Evolutionary conservation across 2,113 vertebrate species (phyloP), one percentile per base, ranked within the genome.

Genomic region (Anthoscopus minutus): DNA sequence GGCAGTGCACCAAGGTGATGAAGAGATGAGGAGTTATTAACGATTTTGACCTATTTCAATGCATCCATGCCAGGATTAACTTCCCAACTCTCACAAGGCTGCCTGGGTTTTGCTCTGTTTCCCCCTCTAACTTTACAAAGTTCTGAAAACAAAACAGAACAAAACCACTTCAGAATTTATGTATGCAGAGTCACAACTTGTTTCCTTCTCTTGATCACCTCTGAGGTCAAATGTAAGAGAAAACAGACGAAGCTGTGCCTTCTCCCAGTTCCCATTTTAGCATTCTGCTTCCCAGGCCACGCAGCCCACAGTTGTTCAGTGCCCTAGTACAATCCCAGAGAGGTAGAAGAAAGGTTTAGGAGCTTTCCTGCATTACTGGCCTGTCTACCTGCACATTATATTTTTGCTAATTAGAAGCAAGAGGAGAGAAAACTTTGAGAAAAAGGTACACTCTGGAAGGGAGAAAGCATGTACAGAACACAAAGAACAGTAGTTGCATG

Each of bases 401-500:
- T 38, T 19, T 81, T 71, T 62, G 70, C 83, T 86, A 88, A 93
- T 90, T 86, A 92, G 60, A 92, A 95, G 66, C 88, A 96, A 97
- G 78, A 92, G 33, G 58, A 96, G 35, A 90, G 60, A 95, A 94
- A 83, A 88, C 12, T 2, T 95, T 96, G 94, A 66, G 47, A 27
- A 85, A 91, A 66, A 57, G n/a, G 23, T 88, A 94, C 78, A 88
- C 40, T 65, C 81, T 95, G 92, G 96, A 97, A 97, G 86, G 62
- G 53, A 97, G 86, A 89, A 96, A 92, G 94, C 93, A 76, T 42
- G 80, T 77, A 91, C 64, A 93, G 35, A 95, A 94, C 76, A 97
- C 83, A 96, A 97, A 95, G 92, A 97, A 97, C 89, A 92, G 92
- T 57, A 96, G 92, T 62, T 89, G 35, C 61, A 96, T 35, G 81